Evolutionary conservation across 2,888 invertebrate species (phyloP).

Genomic region (Adela reaumurella): DNA sequence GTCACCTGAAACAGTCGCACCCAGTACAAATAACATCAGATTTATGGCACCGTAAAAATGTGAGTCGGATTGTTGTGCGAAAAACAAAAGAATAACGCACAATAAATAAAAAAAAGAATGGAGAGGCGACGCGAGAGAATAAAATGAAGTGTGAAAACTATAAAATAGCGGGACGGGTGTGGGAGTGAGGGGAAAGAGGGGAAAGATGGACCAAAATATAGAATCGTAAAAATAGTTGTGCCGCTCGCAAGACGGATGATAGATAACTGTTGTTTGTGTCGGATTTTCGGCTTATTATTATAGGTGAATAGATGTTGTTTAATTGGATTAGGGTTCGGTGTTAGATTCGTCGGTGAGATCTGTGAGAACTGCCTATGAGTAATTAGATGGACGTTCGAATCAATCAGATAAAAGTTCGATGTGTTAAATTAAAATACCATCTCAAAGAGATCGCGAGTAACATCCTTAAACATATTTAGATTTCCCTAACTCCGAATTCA

Average conservation of each 20-base stretch:
- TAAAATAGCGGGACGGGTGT: conserved; percentile 24
- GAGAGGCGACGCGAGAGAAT: background rate
- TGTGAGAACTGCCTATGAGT: too few relatives aligned
- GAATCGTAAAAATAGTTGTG: background rate
- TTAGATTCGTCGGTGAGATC: background rate
- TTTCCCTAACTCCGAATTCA: too few relatives aligned
- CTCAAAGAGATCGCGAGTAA: too few relatives aligned
- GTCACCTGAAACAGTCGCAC: too few relatives aligned
- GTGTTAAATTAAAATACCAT: too few relatives aligned
- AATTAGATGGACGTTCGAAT: too few relatives aligned
- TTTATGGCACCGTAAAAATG: background rate
- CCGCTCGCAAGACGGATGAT: background rate
- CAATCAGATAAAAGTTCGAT: too few relatives aligned
- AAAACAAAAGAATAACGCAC: background rate
- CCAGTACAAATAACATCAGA: background rate
- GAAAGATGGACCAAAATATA: background rate
- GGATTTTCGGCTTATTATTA: background rate
- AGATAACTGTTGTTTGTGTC: background rate
- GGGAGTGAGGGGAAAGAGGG: conserved; percentile 18
- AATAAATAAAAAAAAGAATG: background rate
- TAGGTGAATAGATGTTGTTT: background rate
- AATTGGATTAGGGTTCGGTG: background rate
- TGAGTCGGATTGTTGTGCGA: background rate
- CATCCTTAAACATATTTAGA: too few relatives aligned
- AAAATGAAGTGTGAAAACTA: conserved; percentile 29